Evolutionary conservation across 2,797 vertebrate genomes (phyloP), one percentile per base, ranked within the genome.

Genomic region (Danio jaintianensis): DNA sequence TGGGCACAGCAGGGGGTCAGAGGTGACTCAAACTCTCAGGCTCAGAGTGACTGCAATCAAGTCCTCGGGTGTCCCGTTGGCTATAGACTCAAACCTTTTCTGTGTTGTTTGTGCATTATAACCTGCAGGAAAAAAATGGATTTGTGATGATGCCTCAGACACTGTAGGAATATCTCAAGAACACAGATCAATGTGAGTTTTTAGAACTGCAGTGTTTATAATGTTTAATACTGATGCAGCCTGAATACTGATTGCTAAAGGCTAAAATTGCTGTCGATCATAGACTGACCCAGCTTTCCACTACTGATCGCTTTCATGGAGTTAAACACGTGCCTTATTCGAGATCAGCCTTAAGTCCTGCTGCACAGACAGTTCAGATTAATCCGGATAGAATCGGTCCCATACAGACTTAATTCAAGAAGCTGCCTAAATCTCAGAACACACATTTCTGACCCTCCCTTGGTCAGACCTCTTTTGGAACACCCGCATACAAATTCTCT

Each of bases 21-120:
- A 92, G 88, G 90, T 92, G 94, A 93, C 94, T 90, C 88, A 96
- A 97, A 96, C 96, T 96, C 96, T 91, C 96, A 99, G 97, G 96
- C 96, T 97, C 96, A 92, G 96, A 96, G 95, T 93, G 94, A 96
- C 96, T 95, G 95, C 96, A 96, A 97, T 94, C 91, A 94, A 96
- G 96, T 97, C 95, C 96, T 94, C 87, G 87, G 88, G 89, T 79
- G 93, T 92, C 93, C 93, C 94, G 92, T 94, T 93, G 97, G 97
- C 97, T 98, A 99, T 97, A 99, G 96, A 96, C 93, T 94, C 85
- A 94, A 94, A 93, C 94, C 95, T 98, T 96, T 98, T 96, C 96
- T 97, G 93, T 96, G 94, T 93, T 96, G 95, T 92, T 96, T 93
- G 87, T 96, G 94, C 96, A 96, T 97, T 93, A 95, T 96, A 97